Evolutionary conservation across 2,797 vertebrate species (phyloP), one percentile per base, ranked within the genome.

Genomic region (Pelochelys cantorii): DNA sequence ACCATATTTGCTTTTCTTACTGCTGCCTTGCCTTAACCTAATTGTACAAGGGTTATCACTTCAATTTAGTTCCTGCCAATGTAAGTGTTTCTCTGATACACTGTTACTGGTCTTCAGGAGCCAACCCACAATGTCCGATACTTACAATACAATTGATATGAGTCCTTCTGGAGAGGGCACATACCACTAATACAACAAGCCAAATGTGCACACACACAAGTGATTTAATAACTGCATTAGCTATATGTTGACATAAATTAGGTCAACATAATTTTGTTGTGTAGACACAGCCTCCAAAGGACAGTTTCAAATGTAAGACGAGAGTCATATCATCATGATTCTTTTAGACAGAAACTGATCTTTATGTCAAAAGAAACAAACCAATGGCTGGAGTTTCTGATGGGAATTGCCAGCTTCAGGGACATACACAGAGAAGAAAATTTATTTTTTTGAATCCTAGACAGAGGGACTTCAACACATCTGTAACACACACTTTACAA

Each of bases 361-460:
- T 94, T 95, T 93, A 79, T 83, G 94, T 81, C 95, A 94, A 91
- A 87, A 88, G 74, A 87, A 92, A 86, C 42, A 75, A 91, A 94
- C 94, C 86, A 82, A 85, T 56, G 79, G 80, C 84, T 93, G 75
- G 90, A 88, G 81, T 91, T 95, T 71, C 65, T 94, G 92, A 95
- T 31, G 31, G 59, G 81, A 83, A 88, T 2, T 79, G 93, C 92
- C 95, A 96, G 86, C 81, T 31, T 74, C 81, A 92, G 13, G 29
- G 17, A 71, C 31, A 57, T 52, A 22, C 34, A 84, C 56, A 27
- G 54, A 82, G 59, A 71, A 87, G 79, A 84, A 81, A 95, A 93
- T 92, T 48, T 90, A 90, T 88, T 93, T 95, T 90, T 68, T 55
- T 60, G 82, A 90, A 56, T 81, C 83, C 77, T 18, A 86, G 71